Evolutionary conservation across 1,140 invertebrate species (phyloP), one percentile per base, ranked within the genome.

Genomic region (Drosophila biarmipes): DNA sequence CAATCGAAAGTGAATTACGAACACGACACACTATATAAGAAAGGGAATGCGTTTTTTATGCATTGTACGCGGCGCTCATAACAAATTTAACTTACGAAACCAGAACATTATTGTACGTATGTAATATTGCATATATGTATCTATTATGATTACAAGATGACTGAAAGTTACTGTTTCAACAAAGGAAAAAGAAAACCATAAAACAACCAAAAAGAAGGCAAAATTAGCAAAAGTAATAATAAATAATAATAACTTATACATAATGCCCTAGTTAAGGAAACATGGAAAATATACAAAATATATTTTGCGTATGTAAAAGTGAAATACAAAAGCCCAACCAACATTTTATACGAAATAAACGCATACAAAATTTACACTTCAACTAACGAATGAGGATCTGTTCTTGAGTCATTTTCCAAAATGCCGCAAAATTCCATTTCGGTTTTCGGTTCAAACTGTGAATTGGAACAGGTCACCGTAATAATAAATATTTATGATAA

Each of bases 91-190:
- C 62, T 64, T 74, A 77, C 66, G 61, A 67, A 73, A 43, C 54
- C 48, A 80, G 61, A 61, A 59, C 62, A 59, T 78, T 82, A 82
- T 84, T 84, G 75, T 79, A 84, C 71, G 75, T 84, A 85, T 66
- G 72, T 54, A 68, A 71, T 71, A 71, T 71, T 71, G 67, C 61
- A 82, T 82, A 78, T 86, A 85, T 85, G 82, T 81, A 86, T 87
- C 57, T 85, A 87, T 86, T 86, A 86, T 87, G 68, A 81, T 87
- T 87, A 87, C 78, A 86, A 84, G 79, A 87, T 77, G 84, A 87
- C 84, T 87, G 84, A 89, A 87, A 84, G 84, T 87, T 87, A 87
- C 84, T 87, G 84, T 86, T 86, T 86, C 84, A 87, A 89, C 72
- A 74, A 72, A 24, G 14, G 24, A 52, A 53, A 53, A 81, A 77